Evolutionary conservation across 2,888 invertebrate species (phyloP).

Genomic region (Ormyrus nitidulus): DNA sequence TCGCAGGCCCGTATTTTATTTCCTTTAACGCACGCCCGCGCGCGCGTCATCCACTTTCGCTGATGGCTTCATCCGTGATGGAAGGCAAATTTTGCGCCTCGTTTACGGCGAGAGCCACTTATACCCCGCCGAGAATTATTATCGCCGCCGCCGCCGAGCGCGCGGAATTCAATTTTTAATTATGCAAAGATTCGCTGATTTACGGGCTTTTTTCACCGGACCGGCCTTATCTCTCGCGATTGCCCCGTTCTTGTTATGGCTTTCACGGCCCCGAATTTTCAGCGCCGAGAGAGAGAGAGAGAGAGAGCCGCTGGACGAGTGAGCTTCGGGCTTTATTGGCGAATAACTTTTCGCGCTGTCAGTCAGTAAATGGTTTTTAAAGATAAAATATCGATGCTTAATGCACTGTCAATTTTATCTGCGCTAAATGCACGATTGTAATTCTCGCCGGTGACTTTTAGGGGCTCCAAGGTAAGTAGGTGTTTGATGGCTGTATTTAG

Average conservation of each 20-base stretch:
- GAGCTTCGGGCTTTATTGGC: constrained; percentile 31
- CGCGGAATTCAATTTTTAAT: constrained; percentile 45
- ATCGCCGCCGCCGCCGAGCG: background rate
- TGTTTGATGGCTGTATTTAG: constrained; percentile 37
- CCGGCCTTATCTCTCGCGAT: constrained; percentile 34
- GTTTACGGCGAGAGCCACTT: constrained; percentile 46
- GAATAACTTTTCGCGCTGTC: constrained; percentile 42
- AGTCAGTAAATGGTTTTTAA: constrained; percentile 41
- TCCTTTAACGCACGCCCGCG: constrained; percentile 54
- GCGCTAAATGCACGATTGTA: constrained; percentile 38
- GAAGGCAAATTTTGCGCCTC: constrained; percentile 58
- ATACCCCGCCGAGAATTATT: constrained; percentile 6
- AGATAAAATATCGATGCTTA: constrained; percentile 53
- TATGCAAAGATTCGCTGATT: constrained; percentile 11
- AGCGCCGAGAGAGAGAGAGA: background rate
- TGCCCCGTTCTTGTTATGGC: constrained; percentile 42
- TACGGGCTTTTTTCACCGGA: constrained; percentile 11
- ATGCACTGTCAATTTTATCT: constrained; percentile 50
- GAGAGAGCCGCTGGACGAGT: background rate
- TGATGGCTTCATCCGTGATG: constrained; percentile 65
- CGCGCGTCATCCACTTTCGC: constrained; percentile 62
- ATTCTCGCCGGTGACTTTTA: constrained; percentile 46
- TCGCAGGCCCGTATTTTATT: constrained; percentile 60
- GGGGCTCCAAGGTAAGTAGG: background rate
- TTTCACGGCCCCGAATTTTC: constrained; percentile 10